Conservation (phyloP, 2,797 vertebrate genomes). For the Pampus argenteus region DNA sequence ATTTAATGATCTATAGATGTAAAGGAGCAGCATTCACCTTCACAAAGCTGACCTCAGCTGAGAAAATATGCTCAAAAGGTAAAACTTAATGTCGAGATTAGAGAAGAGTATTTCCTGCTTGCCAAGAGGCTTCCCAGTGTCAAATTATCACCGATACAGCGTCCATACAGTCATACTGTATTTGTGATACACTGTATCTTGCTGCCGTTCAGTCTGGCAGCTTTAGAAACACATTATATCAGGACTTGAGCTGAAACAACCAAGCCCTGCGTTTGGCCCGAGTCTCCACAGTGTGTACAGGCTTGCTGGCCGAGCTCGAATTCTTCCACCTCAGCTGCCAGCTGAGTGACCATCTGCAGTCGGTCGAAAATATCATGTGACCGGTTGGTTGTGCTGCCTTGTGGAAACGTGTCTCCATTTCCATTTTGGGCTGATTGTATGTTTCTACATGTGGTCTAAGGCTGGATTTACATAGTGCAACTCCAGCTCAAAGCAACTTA, state of each 20-base stretch:
- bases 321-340: constrained; percentile 60
- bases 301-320: constrained; percentile 52
- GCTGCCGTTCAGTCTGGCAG: constrained; percentile 31
- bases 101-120: neutral
- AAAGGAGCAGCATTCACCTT: constrained; percentile 14
- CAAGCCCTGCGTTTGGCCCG: constrained; percentile 18
- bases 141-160: neutral
- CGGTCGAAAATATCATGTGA: constrained; percentile 26
- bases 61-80: neutral
- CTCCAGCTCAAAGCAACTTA: neutral
- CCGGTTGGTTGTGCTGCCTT: constrained; percentile 31
- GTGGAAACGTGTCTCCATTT: constrained; percentile 47
- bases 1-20: constrained; percentile 6
- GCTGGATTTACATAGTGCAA: constrained; percentile 34
- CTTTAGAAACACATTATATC: constrained; percentile 8
- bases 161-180: neutral
- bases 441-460: constrained; percentile 17
- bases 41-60: neutral
- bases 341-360: constrained; percentile 66
- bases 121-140: neutral
- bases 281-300: constrained; percentile 37
- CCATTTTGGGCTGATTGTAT: constrained; percentile 43
- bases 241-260: constrained; percentile 7
- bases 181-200: neutral
- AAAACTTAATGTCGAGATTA: neutral